These are phyloP conservation scores for Struthidea cinerea DNA, from an alignment of 2,113 vertebrate genomes.

Conservation along the genomic window DNA sequence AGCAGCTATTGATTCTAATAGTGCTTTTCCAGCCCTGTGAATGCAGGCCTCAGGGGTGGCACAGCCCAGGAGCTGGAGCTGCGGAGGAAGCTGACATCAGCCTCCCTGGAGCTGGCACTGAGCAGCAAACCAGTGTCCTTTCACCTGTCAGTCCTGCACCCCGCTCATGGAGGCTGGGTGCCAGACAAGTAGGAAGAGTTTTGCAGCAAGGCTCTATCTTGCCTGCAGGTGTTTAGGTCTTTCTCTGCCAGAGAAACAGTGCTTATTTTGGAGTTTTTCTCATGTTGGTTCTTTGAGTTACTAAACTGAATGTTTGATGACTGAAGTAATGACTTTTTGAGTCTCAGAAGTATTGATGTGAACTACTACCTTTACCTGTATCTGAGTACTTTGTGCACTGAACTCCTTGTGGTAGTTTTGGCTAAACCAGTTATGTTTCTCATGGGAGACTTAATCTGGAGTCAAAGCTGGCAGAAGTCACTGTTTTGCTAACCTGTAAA, in stretches of 20 bases:
- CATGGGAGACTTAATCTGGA: not conserved
- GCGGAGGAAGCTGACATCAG: not conserved
- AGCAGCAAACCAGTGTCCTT: not conserved
- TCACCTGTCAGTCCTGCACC: not conserved
- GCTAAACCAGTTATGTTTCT: not conserved
- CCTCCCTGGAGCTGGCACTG: not conserved
- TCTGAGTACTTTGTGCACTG: not conserved
- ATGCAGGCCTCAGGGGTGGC: fast-evolving
- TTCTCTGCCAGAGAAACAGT: not conserved
- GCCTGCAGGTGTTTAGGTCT: not conserved
- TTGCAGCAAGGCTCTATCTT: not conserved
- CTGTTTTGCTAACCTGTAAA: not conserved
- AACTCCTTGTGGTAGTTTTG: not conserved
- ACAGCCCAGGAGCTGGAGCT: not conserved
- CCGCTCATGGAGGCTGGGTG: fast-evolving
- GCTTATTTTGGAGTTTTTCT: not conserved
- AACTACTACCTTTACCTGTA: not conserved
- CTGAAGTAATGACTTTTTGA: not conserved
- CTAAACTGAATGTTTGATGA: not conserved
- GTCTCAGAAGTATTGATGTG: not conserved
- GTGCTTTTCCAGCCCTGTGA: not conserved
- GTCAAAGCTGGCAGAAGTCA: not conserved
- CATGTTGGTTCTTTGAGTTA: not conserved
- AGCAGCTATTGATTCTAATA: not conserved
- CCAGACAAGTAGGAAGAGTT: not conserved